Percentiles rank a stretch among this genome's conserved stretches.
Evolutionary conservation across 2,113 vertebrate genomes (phyloP).

Genomic region (Sphaerodactylus townsendi): DNA sequence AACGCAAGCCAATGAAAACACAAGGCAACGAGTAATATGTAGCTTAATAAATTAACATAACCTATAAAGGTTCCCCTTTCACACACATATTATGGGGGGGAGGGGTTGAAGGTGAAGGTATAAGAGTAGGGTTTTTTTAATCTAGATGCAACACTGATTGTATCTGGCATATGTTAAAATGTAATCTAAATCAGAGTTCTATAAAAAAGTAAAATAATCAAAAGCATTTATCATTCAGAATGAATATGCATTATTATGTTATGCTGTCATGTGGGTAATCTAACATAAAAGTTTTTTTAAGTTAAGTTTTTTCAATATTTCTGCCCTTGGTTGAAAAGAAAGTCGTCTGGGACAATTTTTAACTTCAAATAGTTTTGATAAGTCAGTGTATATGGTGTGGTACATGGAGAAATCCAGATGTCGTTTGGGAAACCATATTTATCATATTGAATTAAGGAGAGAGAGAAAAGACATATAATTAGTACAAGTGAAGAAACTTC

Average conservation of each 20-base stretch:
- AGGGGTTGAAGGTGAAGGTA: neutral
- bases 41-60: neutral
- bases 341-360: constrained; percentile 72
- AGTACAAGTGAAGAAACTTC: neutral
- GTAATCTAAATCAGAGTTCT: neutral
- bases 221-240: constrained; percentile 67
- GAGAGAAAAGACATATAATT: constrained; percentile 42
- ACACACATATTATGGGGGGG: neutral
- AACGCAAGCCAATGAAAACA: neutral
- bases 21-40: neutral
- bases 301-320: constrained; percentile 72
- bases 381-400: constrained; percentile 67
- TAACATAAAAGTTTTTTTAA: constrained; percentile 69
- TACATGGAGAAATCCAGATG: constrained; percentile 65
- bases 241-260: constrained; percentile 62
- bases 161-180: constrained; percentile 13
- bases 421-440: constrained; percentile 60
- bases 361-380: constrained; percentile 65
- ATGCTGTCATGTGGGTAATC: constrained; percentile 48
- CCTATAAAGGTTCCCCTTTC: neutral
- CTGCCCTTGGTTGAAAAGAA: constrained; percentile 57
- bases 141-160: neutral
- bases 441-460: constrained; percentile 45
- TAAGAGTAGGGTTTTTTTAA: neutral
- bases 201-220: constrained; percentile 66